A percentile compares a stretch with the other conserved stretches of the same genome.
Conservation (phyloP, 2,888 invertebrate genomes). For the Muschampia plurimacula region DNA sequence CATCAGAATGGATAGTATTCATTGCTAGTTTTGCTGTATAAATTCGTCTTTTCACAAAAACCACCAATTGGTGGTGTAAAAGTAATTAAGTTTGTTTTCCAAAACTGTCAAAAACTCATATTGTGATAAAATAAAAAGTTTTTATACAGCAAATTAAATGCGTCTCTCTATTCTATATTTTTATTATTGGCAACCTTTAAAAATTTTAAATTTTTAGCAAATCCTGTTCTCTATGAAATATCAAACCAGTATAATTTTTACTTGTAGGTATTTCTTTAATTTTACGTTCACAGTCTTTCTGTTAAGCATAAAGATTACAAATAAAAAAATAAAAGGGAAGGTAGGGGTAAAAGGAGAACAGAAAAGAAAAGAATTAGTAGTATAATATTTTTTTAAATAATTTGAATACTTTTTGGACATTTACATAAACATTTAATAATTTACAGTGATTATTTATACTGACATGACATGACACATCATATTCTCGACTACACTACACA, state of each 20-base stretch:
- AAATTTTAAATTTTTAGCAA: too few relatives aligned
- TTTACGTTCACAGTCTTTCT: neutral
- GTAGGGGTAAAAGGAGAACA: constrained; percentile 65
- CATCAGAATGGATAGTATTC: too few relatives aligned
- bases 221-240: neutral
- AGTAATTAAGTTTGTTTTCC: too few relatives aligned
- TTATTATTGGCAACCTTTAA: too few relatives aligned
- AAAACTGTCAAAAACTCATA: too few relatives aligned
- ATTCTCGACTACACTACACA: constrained; percentile 80
- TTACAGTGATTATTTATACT: constrained; percentile 85
- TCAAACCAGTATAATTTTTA: neutral
- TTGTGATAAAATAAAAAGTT: too few relatives aligned
- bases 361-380: constrained; percentile 79
- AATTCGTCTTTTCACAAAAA: too few relatives aligned
- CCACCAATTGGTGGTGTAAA: too few relatives aligned
- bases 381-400: constrained; percentile 85
- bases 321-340: constrained; percentile 51
- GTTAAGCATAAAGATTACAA: neutral
- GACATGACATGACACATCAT: constrained; percentile 84
- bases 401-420: constrained; percentile 86
- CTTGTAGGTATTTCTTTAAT: neutral
- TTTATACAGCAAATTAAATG: too few relatives aligned
- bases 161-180: too few relatives aligned
- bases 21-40: too few relatives aligned
- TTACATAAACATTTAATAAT: constrained; percentile 87